Percentiles rank a stretch among this genome's conserved stretches.
Evolutionary conservation across 2,113 vertebrate species (phyloP).

Genomic region (Psittacula cyanocephala): DNA sequence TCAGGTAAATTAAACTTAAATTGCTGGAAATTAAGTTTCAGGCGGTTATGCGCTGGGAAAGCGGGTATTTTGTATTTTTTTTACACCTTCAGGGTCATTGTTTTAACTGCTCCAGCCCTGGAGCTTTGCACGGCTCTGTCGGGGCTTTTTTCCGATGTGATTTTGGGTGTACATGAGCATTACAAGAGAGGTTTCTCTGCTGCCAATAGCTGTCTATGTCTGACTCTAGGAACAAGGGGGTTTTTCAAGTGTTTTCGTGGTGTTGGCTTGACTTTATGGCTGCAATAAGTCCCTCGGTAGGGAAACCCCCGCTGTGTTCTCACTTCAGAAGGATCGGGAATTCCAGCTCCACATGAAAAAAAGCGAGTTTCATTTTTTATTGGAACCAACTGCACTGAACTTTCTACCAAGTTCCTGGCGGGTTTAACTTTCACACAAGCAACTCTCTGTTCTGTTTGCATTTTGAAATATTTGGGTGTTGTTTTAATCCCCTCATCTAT

Average conservation of each 20-base stretch:
- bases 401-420: background rate
- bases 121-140: background rate
- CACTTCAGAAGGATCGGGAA: constrained; percentile 49
- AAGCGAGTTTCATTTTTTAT: constrained; percentile 35
- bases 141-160: background rate
- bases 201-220: constrained; percentile 23
- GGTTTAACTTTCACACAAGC: background rate
- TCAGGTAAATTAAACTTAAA: constrained; percentile 70
- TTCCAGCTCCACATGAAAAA: constrained; percentile 29
- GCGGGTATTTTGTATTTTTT: background rate
- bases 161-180: background rate
- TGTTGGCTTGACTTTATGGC: constrained; percentile 66
- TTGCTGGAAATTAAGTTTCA: constrained; percentile 63
- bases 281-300: constrained; percentile 61
- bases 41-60: background rate
- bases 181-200: background rate
- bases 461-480: constrained; percentile 51
- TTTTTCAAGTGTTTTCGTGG: constrained; percentile 53
- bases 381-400: constrained; percentile 19
- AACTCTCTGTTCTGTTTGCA: constrained; percentile 29
- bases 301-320: constrained; percentile 54
- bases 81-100: background rate
- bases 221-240: constrained; percentile 27
- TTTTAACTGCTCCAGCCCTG: background rate
- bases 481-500: constrained; percentile 60